Evolutionary conservation across 23 tunicate species (phyloP), one percentile per base, ranked within the genome.

Genomic region (Halocynthia roretzi): DNA sequence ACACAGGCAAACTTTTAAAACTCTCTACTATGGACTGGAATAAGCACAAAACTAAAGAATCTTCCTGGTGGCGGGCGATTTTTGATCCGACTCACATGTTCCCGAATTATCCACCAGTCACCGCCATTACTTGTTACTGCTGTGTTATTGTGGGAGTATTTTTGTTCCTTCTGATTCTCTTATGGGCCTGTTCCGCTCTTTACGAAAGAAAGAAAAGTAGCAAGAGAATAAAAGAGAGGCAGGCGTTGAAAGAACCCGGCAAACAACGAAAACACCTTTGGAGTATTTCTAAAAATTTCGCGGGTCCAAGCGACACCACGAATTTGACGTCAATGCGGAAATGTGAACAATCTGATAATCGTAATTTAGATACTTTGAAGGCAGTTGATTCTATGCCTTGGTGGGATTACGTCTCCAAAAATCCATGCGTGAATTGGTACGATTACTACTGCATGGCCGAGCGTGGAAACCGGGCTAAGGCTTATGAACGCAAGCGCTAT

Each of bases 341-440:
- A 31, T 31, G 44, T 31, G 44, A 31, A 31, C 44, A 31, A 31
- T 31, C 44, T 31, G 44, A 31, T 4, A 31, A 31, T 31, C 70
- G 31, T 20, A 65, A 65, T 10, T 65, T 10, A 20, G 78, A 74
- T 44, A 74, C 62, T 14, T 54, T 74, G 21, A 74, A 74, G 31
- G 64, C 55, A 9, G n/a, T 74, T 22, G 78, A 74, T 54, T 14
- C 55, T 11, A 74, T 74, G 78, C 78, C 78, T 8, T 74, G 78
- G 78, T 74, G 78, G 78, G 78, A 74, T 54, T 74, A 74, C 56
- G 64, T 74, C 21, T 53, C 78, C 1, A 74, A 74, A 15, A 53
- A 54, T 14, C 63, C 78, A 0, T 54, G 60, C 22, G 78, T 74
- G 19, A 74, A 74, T 48, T 74, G 78, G 78, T 74, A 74, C 56